phyloP scores from a whole-genome alignment of 2,888 invertebrate species.

The Netelia melanura region DNA sequence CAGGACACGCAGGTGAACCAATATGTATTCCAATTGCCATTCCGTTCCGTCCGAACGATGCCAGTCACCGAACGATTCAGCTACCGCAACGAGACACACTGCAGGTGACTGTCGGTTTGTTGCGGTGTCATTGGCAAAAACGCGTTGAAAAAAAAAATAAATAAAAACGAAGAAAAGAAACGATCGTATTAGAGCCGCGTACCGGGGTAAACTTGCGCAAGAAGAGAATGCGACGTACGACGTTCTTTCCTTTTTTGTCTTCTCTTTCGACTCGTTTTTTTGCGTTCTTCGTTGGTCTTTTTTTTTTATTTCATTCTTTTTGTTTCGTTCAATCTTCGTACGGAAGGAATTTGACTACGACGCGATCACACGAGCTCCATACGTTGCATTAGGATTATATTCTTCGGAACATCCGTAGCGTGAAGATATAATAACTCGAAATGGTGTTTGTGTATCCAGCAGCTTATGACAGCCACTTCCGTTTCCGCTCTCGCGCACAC shows the following conservation, averaged over 20 bases:
- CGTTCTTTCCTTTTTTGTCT: background rate
- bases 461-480: conserved; percentile 83
- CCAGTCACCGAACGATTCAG: conserved; percentile 62
- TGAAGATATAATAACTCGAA: conserved; percentile 81
- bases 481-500: conserved; percentile 81
- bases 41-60: conserved; percentile 59
- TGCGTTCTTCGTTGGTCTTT: conserved; percentile 21
- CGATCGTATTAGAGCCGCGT: background rate
- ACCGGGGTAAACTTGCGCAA: conserved; percentile 21
- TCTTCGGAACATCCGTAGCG: conserved; percentile 81
- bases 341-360: conserved; percentile 55
- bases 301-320: conserved; percentile 22
- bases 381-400: conserved; percentile 65
- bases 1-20: conserved; percentile 37
- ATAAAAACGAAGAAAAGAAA: background rate
- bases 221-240: conserved; percentile 35
- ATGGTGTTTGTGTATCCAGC: conserved; percentile 81
- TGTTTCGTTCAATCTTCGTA: conserved; percentile 40
- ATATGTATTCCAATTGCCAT: conserved; percentile 48
- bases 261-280: background rate
- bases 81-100: conserved; percentile 42
- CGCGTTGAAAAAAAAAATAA: background rate
- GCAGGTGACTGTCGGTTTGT: conserved; percentile 49
- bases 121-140: conserved; percentile 50
- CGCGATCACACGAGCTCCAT: conserved; percentile 46